Conservation (phyloP, 2,113 vertebrate species). For the Rhea americana region DNA sequence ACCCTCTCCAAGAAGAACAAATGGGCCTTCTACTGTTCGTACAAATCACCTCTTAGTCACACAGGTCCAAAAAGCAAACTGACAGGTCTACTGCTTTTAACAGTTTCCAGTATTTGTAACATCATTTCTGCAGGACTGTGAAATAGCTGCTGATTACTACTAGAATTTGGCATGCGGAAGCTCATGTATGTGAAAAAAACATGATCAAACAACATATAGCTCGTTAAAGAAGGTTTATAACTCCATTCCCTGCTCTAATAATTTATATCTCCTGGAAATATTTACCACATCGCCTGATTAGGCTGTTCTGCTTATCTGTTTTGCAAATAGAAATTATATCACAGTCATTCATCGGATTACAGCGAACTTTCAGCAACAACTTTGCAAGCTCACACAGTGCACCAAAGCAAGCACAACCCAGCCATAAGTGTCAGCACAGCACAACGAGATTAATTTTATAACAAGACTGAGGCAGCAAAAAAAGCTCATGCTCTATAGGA, state of each 20-base stretch:
- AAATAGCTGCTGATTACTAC: slow-evolving; percentile 51
- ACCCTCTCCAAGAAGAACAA: background rate
- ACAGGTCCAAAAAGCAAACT: slow-evolving; percentile 33
- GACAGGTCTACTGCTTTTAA: slow-evolving; percentile 24
- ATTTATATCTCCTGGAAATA: slow-evolving; percentile 65
- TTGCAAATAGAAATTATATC: slow-evolving; percentile 73
- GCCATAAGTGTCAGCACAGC: background rate
- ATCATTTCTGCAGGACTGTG: slow-evolving; percentile 31
- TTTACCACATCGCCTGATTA: slow-evolving; percentile 64
- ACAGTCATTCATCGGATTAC: slow-evolving; percentile 65
- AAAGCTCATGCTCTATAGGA: background rate
- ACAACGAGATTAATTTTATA: background rate
- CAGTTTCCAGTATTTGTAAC: slow-evolving; percentile 27
- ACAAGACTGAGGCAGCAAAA: background rate
- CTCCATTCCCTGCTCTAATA: slow-evolving; percentile 50
- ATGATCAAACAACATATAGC: slow-evolving; percentile 26
- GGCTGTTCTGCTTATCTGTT: slow-evolving; percentile 67
- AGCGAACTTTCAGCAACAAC: slow-evolving; percentile 67
- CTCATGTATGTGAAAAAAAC: slow-evolving; percentile 46
- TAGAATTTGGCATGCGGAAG: slow-evolving; percentile 14
- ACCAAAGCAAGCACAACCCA: slow-evolving; percentile 25
- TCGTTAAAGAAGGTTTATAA: slow-evolving; percentile 57
- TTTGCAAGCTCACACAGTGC: slow-evolving; percentile 11
- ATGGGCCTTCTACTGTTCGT: background rate
- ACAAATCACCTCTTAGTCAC: slow-evolving; percentile 32